Conservation (phyloP, 2,888 invertebrate genomes). For the Drosophila recens region DNA sequence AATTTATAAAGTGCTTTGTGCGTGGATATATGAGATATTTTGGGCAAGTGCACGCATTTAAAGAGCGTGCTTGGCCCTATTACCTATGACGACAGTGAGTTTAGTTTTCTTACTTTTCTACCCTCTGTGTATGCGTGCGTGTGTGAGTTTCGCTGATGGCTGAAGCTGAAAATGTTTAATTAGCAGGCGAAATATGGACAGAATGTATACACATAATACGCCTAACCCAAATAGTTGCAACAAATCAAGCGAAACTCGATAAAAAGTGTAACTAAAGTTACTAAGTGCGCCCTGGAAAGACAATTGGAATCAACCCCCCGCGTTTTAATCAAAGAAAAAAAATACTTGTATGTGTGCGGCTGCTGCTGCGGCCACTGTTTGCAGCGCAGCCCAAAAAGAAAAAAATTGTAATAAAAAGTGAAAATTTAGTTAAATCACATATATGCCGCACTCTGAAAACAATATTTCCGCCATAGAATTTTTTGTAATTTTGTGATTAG, state of each 20-base stretch:
- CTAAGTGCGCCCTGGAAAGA: constrained; percentile 46
- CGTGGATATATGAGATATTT: constrained; percentile 52
- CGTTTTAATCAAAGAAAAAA: constrained; percentile 66
- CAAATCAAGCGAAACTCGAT: constrained; percentile 24
- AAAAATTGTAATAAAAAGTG: constrained; percentile 54
- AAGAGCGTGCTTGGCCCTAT: constrained; percentile 60
- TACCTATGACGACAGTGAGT: constrained; percentile 78
- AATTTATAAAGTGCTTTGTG: constrained; percentile 65
- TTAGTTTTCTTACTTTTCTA: constrained; percentile 60
- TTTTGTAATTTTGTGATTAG: constrained; percentile 32
- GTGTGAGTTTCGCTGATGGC: constrained; percentile 72
- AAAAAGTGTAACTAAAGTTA: constrained; percentile 23
- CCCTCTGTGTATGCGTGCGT: constrained; percentile 57
- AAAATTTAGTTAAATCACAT: constrained; percentile 50
- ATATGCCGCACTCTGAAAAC: constrained; percentile 3
- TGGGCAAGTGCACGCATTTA: constrained; percentile 54
- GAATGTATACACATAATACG: constrained; percentile 41
- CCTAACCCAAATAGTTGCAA: constrained; percentile 28
- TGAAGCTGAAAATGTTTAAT: constrained; percentile 75
- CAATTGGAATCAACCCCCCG: constrained; percentile 75
- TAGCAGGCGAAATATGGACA: constrained; percentile 64
- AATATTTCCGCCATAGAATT: constrained; percentile 22
- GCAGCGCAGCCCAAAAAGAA: constrained; percentile 59
- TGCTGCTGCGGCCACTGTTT: constrained; percentile 47
- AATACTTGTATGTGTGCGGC: constrained; percentile 66